phyloP scores from a whole-genome alignment of 1,140 invertebrate genomes.

The Muscidifurax raptorellus region DNA sequence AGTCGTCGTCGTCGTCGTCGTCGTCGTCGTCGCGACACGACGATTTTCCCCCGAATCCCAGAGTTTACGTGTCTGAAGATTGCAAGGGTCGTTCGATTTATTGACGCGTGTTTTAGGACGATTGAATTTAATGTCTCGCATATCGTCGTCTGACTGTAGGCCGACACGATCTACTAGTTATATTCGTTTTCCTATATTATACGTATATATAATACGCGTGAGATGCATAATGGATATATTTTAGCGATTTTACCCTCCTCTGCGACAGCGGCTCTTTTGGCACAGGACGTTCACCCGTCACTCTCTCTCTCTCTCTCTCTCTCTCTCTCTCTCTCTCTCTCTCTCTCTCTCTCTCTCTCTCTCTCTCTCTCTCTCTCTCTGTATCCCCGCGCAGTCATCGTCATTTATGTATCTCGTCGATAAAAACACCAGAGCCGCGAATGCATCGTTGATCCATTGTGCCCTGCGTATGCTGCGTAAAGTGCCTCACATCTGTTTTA shows the following conservation, averaged over 20 bases:
- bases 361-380: no score
- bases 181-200: no score
- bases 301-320: no score
- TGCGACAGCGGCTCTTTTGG: background rate
- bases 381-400: background rate
- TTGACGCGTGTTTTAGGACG: background rate
- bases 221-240: background rate
- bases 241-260: background rate
- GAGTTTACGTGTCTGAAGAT: background rate
- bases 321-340: no score
- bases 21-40: slow-evolving; percentile 8
- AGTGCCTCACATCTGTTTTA: slow-evolving; percentile 23
- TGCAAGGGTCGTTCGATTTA: background rate
- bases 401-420: slow-evolving; percentile 8
- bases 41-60: slow-evolving; percentile 14
- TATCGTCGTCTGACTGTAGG: background rate
- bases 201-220: no score
- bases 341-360: no score
- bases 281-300: background rate
- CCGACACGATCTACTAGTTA: background rate
- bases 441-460: slow-evolving; percentile 21
- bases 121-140: background rate
- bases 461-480: background rate
- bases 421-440: slow-evolving; percentile 19
- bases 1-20: no score